Conservation (phyloP, 1,140 invertebrate species). For the Radopholus similis region DNA sequence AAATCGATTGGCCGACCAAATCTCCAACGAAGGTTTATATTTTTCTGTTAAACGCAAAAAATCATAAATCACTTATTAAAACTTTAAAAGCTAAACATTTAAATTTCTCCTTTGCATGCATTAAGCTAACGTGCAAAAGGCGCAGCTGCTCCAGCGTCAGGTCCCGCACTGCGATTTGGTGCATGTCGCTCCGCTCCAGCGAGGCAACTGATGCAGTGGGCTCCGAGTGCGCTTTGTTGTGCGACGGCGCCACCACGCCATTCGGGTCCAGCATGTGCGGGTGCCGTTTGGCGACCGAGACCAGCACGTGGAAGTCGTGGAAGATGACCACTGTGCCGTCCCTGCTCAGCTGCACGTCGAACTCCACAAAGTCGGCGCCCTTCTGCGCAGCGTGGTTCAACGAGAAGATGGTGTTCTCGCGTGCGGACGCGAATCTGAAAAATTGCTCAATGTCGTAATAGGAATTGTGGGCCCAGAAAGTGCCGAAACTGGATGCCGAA, state of each 20-base stretch:
- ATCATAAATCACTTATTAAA: no score
- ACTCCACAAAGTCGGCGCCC: conserved; percentile 59
- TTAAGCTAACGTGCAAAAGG: conserved; percentile 42
- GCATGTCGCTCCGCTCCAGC: conserved; percentile 33
- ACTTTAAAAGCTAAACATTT: no score
- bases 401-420: conserved; percentile 58
- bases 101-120: no score
- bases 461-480: no score
- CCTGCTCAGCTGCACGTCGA: conserved; percentile 59
- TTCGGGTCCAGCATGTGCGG: background rate
- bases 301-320: conserved; percentile 59
- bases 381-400: conserved; percentile 53
- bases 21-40: no score
- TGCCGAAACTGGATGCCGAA: background rate
- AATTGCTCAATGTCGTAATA: no score
- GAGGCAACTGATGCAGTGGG: background rate
- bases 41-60: no score
- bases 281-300: conserved; percentile 50
- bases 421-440: conserved; percentile 43
- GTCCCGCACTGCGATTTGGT: conserved; percentile 58
- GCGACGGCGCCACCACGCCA: background rate
- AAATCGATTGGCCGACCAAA: no score
- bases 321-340: conserved; percentile 45
- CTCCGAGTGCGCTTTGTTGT: background rate
- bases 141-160: conserved; percentile 50